These are phyloP conservation scores for Heteronetta atricapilla DNA, from an alignment of 2,113 vertebrate genomes.

Conservation along the genomic window DNA sequence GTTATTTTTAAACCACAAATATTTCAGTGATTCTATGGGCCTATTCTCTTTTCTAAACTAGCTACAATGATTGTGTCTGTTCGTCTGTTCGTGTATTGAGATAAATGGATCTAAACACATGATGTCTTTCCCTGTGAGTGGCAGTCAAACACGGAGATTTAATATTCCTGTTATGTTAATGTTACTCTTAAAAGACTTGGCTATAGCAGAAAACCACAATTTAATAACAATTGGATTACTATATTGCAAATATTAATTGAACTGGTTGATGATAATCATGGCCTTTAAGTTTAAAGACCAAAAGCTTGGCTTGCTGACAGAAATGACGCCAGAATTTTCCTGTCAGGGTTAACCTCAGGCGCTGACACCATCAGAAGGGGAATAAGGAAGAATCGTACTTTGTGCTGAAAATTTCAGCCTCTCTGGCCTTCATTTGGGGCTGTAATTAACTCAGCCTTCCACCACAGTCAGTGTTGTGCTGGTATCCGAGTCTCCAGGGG, in stretches of 20 bases:
- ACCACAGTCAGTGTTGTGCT: accelerated
- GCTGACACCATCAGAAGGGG: background rate
- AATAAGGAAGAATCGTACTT: background rate
- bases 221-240: background rate
- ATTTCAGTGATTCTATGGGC: background rate
- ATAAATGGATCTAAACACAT: background rate
- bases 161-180: background rate
- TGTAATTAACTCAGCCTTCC: background rate
- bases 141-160: background rate
- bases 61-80: background rate
- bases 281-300: background rate
- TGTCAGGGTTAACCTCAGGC: background rate
- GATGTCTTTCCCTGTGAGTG: background rate
- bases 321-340: background rate
- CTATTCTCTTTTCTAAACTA: background rate
- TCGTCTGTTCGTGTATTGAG: background rate
- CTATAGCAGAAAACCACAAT: background rate
- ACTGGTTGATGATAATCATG: background rate
- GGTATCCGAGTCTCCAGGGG: too few relatives aligned
- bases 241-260: background rate
- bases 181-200: background rate
- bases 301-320: background rate
- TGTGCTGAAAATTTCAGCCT: background rate
- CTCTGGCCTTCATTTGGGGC: background rate
- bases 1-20: background rate